Evolutionary conservation across 2,113 vertebrate species (phyloP).

Genomic region (Dascyllus trimaculatus): DNA sequence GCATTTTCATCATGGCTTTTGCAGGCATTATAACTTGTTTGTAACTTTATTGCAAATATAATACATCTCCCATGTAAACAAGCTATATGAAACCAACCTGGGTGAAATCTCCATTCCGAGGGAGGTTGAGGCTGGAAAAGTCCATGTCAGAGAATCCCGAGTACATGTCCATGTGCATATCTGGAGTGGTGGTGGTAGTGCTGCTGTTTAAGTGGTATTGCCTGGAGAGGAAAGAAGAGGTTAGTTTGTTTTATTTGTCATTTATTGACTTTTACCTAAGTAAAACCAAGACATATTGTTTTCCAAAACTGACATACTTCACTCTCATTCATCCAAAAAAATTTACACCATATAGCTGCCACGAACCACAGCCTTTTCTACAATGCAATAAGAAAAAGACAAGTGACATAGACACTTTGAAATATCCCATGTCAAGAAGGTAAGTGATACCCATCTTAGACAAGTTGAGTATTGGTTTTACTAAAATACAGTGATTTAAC

Average conservation of each 20-base stretch:
- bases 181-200: constrained; percentile 72
- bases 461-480: background rate
- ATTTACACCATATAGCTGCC: background rate
- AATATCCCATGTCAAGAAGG: background rate
- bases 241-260: constrained; percentile 10
- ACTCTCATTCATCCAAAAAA: background rate
- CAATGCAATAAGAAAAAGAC: background rate
- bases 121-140: constrained; percentile 68
- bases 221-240: constrained; percentile 60
- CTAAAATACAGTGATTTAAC: background rate
- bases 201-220: constrained; percentile 83
- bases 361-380: background rate
- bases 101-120: constrained; percentile 79
- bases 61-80: too few relatives aligned
- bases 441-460: background rate
- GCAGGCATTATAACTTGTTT: background rate
- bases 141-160: constrained; percentile 76
- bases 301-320: background rate
- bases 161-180: constrained; percentile 82
- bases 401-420: background rate
- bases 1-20: background rate
- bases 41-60: background rate
- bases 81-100: constrained; percentile 75
- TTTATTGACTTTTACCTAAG: background rate
- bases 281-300: background rate